Evolutionary conservation across 2,113 vertebrate species (phyloP).

Genomic region (Alligator sinensis): DNA sequence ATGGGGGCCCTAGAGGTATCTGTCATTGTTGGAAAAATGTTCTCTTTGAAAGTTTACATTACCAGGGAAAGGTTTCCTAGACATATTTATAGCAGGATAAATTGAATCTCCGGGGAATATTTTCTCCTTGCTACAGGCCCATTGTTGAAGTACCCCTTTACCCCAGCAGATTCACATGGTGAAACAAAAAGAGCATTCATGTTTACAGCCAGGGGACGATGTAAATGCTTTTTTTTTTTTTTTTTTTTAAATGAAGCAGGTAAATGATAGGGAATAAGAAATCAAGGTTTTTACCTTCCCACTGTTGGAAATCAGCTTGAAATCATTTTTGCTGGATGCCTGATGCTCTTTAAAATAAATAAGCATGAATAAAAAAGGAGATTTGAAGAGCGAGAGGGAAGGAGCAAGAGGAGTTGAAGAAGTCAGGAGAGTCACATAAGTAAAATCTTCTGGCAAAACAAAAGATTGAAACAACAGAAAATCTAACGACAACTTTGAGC

Average conservation of each 20-base stretch:
- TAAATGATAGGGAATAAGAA: neutral
- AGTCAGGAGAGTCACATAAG: neutral
- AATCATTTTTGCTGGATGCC: neutral
- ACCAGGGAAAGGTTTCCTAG: neutral
- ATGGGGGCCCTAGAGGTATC: neutral
- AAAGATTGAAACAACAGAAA: neutral
- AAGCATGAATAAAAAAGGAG: neutral
- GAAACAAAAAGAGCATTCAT: neutral
- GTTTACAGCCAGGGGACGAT: neutral
- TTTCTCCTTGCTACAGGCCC: neutral
- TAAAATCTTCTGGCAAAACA: neutral
- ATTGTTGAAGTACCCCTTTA: neutral
- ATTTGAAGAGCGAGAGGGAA: neutral
- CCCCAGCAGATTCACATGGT: neutral
- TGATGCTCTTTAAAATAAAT: neutral
- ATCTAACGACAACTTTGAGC: neutral
- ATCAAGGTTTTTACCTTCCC: neutral
- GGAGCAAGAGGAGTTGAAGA: neutral
- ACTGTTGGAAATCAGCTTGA: neutral
- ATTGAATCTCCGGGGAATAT: neutral
- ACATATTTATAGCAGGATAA: neutral
- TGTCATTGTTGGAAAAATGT: neutral
- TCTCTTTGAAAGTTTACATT: neutral
- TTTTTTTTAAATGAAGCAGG: slow-evolving; percentile 1
- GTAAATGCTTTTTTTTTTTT: neutral